phyloP scores from a whole-genome alignment of 2,797 vertebrate species.

The Coccyzus lansbergi region DNA sequence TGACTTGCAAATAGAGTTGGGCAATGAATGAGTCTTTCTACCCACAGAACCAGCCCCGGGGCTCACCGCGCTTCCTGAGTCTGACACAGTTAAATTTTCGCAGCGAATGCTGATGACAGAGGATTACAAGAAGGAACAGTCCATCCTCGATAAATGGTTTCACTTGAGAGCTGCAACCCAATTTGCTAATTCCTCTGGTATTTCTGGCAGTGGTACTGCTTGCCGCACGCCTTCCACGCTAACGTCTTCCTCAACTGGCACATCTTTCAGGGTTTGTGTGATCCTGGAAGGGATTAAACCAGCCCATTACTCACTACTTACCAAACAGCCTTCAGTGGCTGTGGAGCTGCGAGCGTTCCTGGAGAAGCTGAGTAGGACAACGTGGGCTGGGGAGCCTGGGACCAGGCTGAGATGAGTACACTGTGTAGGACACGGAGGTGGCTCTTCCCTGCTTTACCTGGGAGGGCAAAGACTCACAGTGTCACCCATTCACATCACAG shows the following conservation, averaged over 20 bases:
- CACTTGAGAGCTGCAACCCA: neutral
- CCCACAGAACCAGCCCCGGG: slow-evolving; percentile 6
- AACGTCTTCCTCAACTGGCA: neutral
- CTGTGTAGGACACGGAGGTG: rapidly evolving
- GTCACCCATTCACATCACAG: rapidly evolving
- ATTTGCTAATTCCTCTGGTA: slow-evolving; percentile 16
- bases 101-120: neutral
- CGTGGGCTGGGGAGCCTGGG: rapidly evolving
- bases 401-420: neutral
- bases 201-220: neutral
- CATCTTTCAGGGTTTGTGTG: neutral
- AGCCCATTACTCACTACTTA: neutral
- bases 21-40: neutral
- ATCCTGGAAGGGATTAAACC: neutral
- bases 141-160: slow-evolving; percentile 8
- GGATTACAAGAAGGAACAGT: slow-evolving; percentile 10
- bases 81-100: neutral
- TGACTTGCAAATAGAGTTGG: slow-evolving; percentile 36
- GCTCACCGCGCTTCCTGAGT: neutral
- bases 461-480: neutral
- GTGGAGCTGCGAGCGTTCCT: neutral
- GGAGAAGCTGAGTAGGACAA: neutral
- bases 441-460: too few species aligned
- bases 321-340: neutral
- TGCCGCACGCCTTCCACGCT: neutral